Conservation (phyloP, 37 sponge, comb jelly and placozoan genomes). For the Dysidea cf. avara region DNA sequence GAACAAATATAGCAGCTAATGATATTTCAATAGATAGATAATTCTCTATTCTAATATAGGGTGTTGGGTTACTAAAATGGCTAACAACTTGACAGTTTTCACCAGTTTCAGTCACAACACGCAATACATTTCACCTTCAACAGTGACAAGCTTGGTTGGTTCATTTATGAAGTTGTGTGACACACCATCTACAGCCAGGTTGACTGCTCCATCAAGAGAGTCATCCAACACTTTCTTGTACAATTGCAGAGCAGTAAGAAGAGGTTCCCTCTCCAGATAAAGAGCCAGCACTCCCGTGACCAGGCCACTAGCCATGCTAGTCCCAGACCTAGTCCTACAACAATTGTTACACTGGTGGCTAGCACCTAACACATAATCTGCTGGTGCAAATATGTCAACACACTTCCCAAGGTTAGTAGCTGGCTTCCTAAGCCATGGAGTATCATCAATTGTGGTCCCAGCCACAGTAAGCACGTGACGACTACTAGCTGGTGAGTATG, state of each 20-base stretch:
- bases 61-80: too few relatives aligned
- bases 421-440: slow-evolving; percentile 23
- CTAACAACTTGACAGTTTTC: too few relatives aligned
- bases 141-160: too few relatives aligned
- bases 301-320: slow-evolving; percentile 61
- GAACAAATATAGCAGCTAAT: too few relatives aligned
- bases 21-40: too few relatives aligned
- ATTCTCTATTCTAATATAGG: too few relatives aligned
- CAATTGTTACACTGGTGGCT: slow-evolving; percentile 43
- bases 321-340: slow-evolving; percentile 38
- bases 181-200: slow-evolving; percentile 1
- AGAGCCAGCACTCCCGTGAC: slow-evolving; percentile 66
- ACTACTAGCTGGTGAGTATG: slow-evolving; percentile 45
- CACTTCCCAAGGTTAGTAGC: slow-evolving; percentile 63
- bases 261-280: slow-evolving; percentile 51
- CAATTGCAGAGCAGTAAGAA: slow-evolving; percentile 36
- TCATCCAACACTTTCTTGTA: slow-evolving; percentile 13
- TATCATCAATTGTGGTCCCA: slow-evolving; percentile 36
- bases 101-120: too few relatives aligned
- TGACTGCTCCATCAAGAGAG: slow-evolving; percentile 16
- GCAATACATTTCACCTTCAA: too few relatives aligned
- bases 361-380: slow-evolving; percentile 47
- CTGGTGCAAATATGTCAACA: slow-evolving; percentile 78
- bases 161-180: too few relatives aligned
- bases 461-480: slow-evolving; percentile 61